Evolutionary conservation across 1,140 invertebrate genomes (phyloP).

Genomic region (Danaus melanippus): DNA sequence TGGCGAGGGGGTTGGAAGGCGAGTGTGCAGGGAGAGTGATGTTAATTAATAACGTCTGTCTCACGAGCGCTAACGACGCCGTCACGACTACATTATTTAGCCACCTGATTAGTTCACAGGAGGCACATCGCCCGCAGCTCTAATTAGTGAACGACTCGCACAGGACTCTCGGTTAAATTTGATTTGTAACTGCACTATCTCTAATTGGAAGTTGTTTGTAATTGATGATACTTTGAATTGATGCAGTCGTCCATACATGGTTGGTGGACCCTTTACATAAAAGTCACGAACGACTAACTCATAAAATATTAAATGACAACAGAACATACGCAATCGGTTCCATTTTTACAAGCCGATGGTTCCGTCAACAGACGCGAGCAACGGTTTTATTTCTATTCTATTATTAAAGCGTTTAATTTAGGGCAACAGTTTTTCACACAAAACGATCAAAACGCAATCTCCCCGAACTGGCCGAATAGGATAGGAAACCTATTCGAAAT

Average conservation of each 20-base stretch:
- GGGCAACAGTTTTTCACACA: slow-evolving; percentile 68
- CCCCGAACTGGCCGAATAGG: slow-evolving; percentile 54
- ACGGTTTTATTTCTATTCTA: slow-evolving; percentile 67
- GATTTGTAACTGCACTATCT: slow-evolving; percentile 62
- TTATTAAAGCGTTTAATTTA: slow-evolving; percentile 70
- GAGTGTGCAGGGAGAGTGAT: slow-evolving; percentile 45
- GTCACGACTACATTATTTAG: slow-evolving; percentile 70
- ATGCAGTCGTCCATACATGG: slow-evolving; percentile 26
- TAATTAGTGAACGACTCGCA: slow-evolving; percentile 55
- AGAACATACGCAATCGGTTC: slow-evolving; percentile 26
- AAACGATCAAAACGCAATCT: slow-evolving; percentile 70
- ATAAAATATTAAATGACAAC: slow-evolving; percentile 51
- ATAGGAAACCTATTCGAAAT: slow-evolving; percentile 70
- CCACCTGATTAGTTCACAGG: slow-evolving; percentile 67
- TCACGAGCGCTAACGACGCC: slow-evolving; percentile 65
- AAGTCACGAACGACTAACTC: slow-evolving; percentile 36
- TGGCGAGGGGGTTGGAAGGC: slow-evolving; percentile 15
- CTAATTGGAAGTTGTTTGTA: slow-evolving; percentile 53
- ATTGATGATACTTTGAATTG: slow-evolving; percentile 34
- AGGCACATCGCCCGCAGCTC: slow-evolving; percentile 48
- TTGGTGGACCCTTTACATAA: slow-evolving; percentile 32
- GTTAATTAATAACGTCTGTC: slow-evolving; percentile 71
- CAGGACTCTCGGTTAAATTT: slow-evolving; percentile 49
- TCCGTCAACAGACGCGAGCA: slow-evolving; percentile 46
- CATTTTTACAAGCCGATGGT: slow-evolving; percentile 36